Conservation (phyloP, 2,797 vertebrate species). For the Zalophus californianus region DNA sequence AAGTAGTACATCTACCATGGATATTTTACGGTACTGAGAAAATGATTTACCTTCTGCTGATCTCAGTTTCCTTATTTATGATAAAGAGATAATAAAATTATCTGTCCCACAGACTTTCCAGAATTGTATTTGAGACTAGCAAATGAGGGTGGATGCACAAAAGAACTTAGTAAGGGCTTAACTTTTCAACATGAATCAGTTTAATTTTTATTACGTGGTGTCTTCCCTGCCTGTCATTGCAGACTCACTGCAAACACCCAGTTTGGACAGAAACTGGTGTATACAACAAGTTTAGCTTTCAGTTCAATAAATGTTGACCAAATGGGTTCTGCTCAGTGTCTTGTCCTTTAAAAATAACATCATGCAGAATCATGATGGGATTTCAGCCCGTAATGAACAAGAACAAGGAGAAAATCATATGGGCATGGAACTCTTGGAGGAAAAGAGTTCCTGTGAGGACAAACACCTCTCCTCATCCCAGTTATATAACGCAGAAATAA, state of each 20-base stretch:
- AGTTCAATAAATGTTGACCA: not conserved
- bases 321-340: not conserved
- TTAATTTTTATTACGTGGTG: not conserved
- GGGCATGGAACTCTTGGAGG: not conserved
- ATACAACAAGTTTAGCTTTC: not conserved
- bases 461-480: not conserved
- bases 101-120: not conserved
- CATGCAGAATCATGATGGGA: not conserved
- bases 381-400: not conserved
- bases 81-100: not conserved
- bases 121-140: not conserved
- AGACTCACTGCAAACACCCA: not conserved
- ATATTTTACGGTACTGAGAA: not conserved
- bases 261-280: not conserved
- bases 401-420: not conserved
- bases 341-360: not conserved
- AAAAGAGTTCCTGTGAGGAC: not conserved
- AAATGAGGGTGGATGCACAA: not conserved
- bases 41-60: not conserved
- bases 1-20: too few species aligned
- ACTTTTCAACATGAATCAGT: not conserved
- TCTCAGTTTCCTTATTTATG: not conserved
- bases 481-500: not conserved
- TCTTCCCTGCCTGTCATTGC: not conserved
- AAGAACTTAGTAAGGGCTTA: not conserved